These are phyloP conservation scores for Gadopsis marmoratus DNA, from an alignment of 2,797 vertebrate genomes.

Conservation along the genomic window DNA sequence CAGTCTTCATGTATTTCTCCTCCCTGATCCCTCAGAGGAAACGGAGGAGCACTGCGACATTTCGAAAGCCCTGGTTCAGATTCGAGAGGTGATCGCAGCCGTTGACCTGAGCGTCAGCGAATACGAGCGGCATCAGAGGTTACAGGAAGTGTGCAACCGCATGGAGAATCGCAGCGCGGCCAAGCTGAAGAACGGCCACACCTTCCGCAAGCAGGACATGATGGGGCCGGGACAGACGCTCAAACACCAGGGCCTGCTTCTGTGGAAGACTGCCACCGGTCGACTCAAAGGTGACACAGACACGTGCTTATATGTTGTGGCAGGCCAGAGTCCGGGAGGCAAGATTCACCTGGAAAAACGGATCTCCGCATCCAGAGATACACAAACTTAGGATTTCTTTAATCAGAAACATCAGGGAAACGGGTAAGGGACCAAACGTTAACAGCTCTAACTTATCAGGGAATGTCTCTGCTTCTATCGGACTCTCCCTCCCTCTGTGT, in stretches of 20 bases:
- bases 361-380: no score
- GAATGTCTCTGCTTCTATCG: no score
- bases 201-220: slow-evolving; percentile 94
- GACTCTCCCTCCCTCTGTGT: no score
- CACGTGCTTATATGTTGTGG: no score
- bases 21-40: slow-evolving; percentile 81
- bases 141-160: slow-evolving; percentile 91
- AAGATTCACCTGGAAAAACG: no score
- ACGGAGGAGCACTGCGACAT: slow-evolving; percentile 91
- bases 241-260: slow-evolving; percentile 89
- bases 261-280: slow-evolving; percentile 97
- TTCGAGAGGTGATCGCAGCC: slow-evolving; percentile 90
- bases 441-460: no score
- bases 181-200: slow-evolving; percentile 92
- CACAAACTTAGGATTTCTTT: no score
- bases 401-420: no score
- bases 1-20: not conserved
- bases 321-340: no score
- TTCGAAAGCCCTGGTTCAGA: slow-evolving; percentile 86
- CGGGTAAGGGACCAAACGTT: no score
- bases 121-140: slow-evolving; percentile 91
- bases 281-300: slow-evolving; percentile 91
- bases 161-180: slow-evolving; percentile 93
- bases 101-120: slow-evolving; percentile 93
- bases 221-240: slow-evolving; percentile 86